These are phyloP conservation scores for Harpegnathos saltator DNA, from an alignment of 1,140 invertebrate species.

Conservation along the genomic window DNA sequence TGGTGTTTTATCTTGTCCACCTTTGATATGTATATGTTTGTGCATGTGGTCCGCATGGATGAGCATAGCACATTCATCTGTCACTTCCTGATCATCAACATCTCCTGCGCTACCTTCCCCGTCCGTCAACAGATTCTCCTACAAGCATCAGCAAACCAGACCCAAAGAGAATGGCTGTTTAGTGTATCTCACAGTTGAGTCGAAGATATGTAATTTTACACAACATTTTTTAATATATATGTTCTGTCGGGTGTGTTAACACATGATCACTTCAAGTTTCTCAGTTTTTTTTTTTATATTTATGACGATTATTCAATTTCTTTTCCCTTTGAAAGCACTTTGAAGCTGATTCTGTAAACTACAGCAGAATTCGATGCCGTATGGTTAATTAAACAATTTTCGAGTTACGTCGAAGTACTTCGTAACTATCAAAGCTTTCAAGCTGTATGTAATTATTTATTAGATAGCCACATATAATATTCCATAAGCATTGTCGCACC, in stretches of 20 bases:
- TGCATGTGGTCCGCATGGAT: conserved; percentile 89
- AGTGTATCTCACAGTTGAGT: background rate
- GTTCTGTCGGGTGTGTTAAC: conserved; percentile 28
- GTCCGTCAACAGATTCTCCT: conserved; percentile 88
- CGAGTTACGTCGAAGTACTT: conserved; percentile 21
- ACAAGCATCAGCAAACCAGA: conserved; percentile 56
- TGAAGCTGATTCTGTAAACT: conserved; percentile 32
- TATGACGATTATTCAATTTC: background rate
- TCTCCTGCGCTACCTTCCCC: conserved; percentile 87
- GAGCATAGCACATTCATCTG: conserved; percentile 94
- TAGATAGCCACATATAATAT: conserved; percentile 38
- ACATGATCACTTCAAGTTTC: background rate
- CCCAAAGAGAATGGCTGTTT: conserved; percentile 33
- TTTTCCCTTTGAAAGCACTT: conserved; percentile 2
- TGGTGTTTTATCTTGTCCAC: conserved; percentile 80
- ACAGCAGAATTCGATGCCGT: conserved; percentile 4
- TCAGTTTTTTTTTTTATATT: background rate
- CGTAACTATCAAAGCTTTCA: conserved; percentile 39
- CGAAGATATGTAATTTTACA: conserved; percentile 22
- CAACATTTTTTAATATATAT: background rate
- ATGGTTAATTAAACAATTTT: background rate
- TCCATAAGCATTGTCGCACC: conserved; percentile 24
- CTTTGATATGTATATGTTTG: conserved; percentile 82
- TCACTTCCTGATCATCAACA: conserved; percentile 90
- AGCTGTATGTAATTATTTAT: conserved; percentile 18